phyloP scores from a whole-genome alignment of 2,797 vertebrate species.

The Hylomyscus alleni region DNA sequence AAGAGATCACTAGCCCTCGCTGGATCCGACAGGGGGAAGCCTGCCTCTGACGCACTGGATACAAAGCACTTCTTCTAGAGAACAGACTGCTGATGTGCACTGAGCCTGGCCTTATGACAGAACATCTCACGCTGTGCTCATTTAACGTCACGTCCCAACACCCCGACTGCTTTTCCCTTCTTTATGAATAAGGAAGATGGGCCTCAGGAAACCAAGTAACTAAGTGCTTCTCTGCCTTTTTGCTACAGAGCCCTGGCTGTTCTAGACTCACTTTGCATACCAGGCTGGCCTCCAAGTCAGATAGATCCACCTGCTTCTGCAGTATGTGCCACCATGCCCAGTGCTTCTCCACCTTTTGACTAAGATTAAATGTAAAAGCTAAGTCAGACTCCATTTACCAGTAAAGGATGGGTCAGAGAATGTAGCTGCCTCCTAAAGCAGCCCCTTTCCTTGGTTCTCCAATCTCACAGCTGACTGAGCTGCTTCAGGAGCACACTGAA shows the following conservation, averaged over 20 bases:
- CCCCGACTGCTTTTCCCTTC: background rate
- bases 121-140: background rate
- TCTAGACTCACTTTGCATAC: background rate
- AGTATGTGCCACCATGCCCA: background rate
- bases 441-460: background rate
- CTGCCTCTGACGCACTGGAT: background rate
- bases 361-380: background rate
- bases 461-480: background rate
- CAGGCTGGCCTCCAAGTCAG: background rate
- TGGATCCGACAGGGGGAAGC: background rate
- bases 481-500: background rate
- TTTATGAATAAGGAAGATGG: slow-evolving; percentile 16
- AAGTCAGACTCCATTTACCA: background rate
- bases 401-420: background rate
- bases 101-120: background rate
- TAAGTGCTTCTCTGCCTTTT: background rate
- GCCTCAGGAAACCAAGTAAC: background rate
- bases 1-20: slow-evolving; percentile 5
- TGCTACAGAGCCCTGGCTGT: background rate
- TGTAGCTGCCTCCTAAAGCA: background rate
- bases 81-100: background rate
- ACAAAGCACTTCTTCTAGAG: background rate
- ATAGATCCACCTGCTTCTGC: background rate
- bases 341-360: background rate
- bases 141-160: background rate